Evolutionary conservation across 35 echinoderm and acorn worm genomes (phyloP), one percentile per base, ranked within the genome.

Genomic region (Patiria miniata): DNA sequence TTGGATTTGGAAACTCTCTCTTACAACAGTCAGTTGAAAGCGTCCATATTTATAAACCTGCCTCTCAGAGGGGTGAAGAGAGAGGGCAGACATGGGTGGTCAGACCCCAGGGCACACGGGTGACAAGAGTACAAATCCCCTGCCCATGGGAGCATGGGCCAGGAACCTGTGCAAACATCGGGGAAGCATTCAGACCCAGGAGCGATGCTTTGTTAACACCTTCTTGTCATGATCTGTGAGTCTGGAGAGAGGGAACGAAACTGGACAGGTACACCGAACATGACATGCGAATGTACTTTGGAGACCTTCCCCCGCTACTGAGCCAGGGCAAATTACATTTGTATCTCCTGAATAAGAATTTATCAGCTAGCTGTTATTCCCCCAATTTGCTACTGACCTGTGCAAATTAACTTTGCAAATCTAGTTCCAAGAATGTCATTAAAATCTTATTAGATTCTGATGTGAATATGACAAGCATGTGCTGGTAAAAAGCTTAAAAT

Each of bases 61-160:
- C 34, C 65, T 8, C 65, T 32, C 14, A 10, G 65, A 23, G 61
- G 19, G 65, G 23, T 12, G 19, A 73, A 47, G 4, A 47, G 4
- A 6, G 42, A 47, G 42, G 42, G 23, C 65, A 73, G 26, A 73
- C 65, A 73, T 22, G 65, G 65, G 65, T 73, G 65, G 65, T 73
- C 65, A 73, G 19, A 73, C 65, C 65, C 65, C 65, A 10, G 34
- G 65, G 65, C 65, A 34, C 65, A 73, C 65, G 10, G 34, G 29
- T 73, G 65, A 26, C 26, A 9, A 73, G 65, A 73, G 65, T 73
- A 34, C 65, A 73, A 32, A 34, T 36, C 26, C 65, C 65, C 61
- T 23, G 1, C 34, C 34, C 14, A 22, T 26, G 34, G 34, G 65
- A 73, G 23, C 10, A 23, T 14, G 26, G 65, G 34, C 26, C 26